Base-by-base conservation (phyloP, 2,113 vertebrate genomes). In the Thryonomys swinderianus region DNA sequence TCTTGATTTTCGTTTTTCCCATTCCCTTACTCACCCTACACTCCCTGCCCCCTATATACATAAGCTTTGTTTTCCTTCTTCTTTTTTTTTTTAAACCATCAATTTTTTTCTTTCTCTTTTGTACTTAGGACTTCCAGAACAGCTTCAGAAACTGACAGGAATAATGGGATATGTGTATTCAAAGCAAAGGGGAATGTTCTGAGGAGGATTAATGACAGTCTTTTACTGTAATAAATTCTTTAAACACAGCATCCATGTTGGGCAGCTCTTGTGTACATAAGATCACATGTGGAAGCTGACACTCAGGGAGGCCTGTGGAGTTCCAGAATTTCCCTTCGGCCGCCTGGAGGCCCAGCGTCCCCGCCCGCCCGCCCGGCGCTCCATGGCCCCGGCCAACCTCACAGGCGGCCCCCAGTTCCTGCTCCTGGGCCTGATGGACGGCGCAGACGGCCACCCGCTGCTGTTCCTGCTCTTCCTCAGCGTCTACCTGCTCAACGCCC, bases 391-490 rank as follows among this genome's bases (percentile, higher is more conserved):
- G 64, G 57, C 42, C 74, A 96, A 97, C 64, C 59, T 92, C 95
- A 90, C 94, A 0, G 51, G 76, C 0, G 0, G 7, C 53, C 76
- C 91, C 0, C 64, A 89, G 32, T 96, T 97, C 82, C 64, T 96
- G 82, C 96, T 97, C 66, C 95, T 97, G 0, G 97, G 96, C 85
- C 93, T 97, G 25, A 55, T 88, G 88, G 94, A 97, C 0, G 59
- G 85, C 10, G 16, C 93, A 7, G 91, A 95, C 16, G 0, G 17
- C n/a, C 91, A 95, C 73, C 94, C 85, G 0, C 78, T 95, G 53
- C 6, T 97, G 81, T 97, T 97, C 74, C 82, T 97, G 53, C 78
- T 97, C 18, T 96, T 97, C 67, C 91, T 97, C 4, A 20, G 93
- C 14, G 1, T 97, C 93, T 97, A 95, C 61, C 83, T 97, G 73